Evolutionary conservation across 2,888 invertebrate genomes (phyloP).

Genomic region (Aspidapion aeneum): DNA sequence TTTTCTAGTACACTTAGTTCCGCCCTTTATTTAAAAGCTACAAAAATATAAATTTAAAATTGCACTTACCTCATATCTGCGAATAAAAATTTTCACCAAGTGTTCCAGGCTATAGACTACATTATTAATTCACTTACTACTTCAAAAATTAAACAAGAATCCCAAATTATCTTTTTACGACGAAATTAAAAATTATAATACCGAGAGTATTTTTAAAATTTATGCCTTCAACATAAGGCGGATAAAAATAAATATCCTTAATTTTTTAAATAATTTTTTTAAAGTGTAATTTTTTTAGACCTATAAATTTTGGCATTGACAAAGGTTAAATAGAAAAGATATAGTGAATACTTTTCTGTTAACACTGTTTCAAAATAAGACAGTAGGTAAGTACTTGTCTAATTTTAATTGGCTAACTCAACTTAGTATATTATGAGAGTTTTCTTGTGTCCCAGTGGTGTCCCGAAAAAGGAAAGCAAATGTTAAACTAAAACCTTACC

Average conservation of each 20-base stretch:
- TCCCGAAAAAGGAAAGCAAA: too few species aligned
- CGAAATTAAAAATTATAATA: not conserved
- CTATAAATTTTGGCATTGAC: not conserved
- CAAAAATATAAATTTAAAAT: too few species aligned
- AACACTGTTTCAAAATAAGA: not conserved
- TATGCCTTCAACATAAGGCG: too few species aligned
- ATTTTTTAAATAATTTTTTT: too few species aligned
- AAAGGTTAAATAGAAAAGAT: not conserved
- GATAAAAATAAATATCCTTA: too few species aligned
- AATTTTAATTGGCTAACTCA: not conserved
- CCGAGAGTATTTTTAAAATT: not conserved
- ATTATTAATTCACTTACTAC: not conserved
- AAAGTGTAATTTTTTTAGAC: too few species aligned
- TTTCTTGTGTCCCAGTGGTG: not conserved
- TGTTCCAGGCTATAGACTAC: too few species aligned
- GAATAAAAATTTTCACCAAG: too few species aligned
- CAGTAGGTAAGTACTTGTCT: not conserved
- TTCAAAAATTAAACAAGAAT: not conserved
- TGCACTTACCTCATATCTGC: too few species aligned
- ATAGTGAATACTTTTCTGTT: not conserved
- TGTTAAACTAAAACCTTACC: too few species aligned
- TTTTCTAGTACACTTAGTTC: too few species aligned
- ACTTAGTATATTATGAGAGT: not conserved
- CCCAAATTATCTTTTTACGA: not conserved
- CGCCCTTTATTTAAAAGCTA: too few species aligned